phyloP scores from a whole-genome alignment of 2,113 vertebrate genomes.

The Strigops habroptila region DNA sequence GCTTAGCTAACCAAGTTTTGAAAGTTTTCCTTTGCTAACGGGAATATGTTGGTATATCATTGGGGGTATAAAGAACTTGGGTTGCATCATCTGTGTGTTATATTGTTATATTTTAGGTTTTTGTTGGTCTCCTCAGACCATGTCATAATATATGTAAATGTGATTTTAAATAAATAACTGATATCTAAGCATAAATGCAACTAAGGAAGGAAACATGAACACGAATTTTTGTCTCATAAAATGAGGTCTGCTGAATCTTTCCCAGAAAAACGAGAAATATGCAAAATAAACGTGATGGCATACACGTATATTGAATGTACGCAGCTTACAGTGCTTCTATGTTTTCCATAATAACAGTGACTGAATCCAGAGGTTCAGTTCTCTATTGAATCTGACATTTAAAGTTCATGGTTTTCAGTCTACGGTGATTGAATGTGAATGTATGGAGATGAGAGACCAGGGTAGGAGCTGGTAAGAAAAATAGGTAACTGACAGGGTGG shows the following conservation, averaged over 20 bases:
- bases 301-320: neutral
- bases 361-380: neutral
- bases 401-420: neutral
- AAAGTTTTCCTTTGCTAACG: neutral
- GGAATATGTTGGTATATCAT: neutral
- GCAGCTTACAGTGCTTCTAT: neutral
- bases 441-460: neutral
- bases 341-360: neutral
- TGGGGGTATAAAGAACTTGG: neutral
- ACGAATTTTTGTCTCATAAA: neutral
- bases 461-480: neutral
- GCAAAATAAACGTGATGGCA: neutral
- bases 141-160: neutral
- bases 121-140: neutral
- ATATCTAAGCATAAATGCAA: neutral
- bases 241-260: neutral
- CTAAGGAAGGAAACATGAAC: neutral
- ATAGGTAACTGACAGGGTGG: neutral
- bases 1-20: neutral
- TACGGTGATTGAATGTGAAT: neutral
- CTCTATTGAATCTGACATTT: neutral
- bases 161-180: neutral
- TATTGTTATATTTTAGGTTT: neutral
- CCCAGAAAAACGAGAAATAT: neutral
- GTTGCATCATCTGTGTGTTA: neutral